Conservation (phyloP, 1,140 invertebrate genomes). For the Heliothis subflexa region DNA sequence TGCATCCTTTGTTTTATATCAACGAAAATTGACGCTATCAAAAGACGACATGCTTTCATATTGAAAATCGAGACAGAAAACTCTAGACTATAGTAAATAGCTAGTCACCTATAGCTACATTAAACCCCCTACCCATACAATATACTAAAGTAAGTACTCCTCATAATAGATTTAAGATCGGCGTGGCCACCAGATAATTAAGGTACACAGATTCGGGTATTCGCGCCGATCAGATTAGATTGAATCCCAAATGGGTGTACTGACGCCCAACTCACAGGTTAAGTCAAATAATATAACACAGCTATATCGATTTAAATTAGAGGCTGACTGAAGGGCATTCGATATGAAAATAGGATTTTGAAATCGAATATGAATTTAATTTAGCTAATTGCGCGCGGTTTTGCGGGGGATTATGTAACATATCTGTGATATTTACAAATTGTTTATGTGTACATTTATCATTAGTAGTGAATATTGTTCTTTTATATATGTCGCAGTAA, state of each 20-base stretch:
- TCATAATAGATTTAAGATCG: slow-evolving; percentile 34
- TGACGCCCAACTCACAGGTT: background rate
- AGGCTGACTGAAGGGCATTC: background rate
- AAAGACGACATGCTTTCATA: no score
- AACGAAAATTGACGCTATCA: background rate
- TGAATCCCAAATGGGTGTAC: slow-evolving; percentile 44
- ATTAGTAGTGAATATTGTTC: no score
- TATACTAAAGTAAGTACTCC: background rate
- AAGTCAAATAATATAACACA: slow-evolving; percentile 17
- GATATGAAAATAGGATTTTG: background rate
- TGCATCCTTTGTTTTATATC: background rate
- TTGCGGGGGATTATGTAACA: no score
- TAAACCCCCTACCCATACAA: background rate
- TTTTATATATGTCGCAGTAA: no score
- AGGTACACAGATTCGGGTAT: slow-evolving; percentile 44
- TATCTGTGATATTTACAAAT: no score
- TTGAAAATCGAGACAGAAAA: no score
- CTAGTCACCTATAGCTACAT: no score
- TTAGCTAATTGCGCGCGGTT: background rate
- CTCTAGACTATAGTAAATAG: no score
- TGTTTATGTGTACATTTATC: no score
- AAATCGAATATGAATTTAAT: slow-evolving; percentile 1
- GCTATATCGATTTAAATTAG: slow-evolving; percentile 15
- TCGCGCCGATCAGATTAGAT: slow-evolving; percentile 40
- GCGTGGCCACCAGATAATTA: slow-evolving; percentile 35